phyloP scores from a whole-genome alignment of 2,888 invertebrate genomes.

The Nephrotoma guestfalica region DNA sequence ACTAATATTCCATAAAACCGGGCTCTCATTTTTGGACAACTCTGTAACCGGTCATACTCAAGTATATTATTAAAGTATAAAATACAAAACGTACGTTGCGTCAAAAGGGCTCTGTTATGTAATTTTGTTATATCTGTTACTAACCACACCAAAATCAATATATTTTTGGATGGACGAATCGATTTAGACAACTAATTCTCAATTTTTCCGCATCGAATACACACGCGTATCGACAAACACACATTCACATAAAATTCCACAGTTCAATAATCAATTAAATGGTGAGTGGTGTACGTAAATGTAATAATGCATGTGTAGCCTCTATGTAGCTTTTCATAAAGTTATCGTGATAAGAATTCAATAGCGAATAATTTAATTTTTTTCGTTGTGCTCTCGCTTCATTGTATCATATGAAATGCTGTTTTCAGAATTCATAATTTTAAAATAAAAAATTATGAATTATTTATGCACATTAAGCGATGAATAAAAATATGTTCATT shows the following conservation, averaged over 20 bases:
- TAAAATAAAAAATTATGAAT: neutral
- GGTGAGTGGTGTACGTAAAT: too few relatives aligned
- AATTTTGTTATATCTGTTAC: too few relatives aligned
- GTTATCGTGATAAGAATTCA: neutral
- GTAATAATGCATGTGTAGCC: neutral
- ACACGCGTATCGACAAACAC: too few relatives aligned
- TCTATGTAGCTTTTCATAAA: neutral
- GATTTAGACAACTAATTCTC: too few relatives aligned
- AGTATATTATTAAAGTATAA: too few relatives aligned
- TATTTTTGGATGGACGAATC: too few relatives aligned
- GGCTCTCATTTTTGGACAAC: too few relatives aligned
- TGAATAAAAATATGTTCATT: neutral
- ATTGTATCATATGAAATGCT: neutral
- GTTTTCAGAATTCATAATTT: neutral
- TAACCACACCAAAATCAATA: too few relatives aligned
- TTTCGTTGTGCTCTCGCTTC: neutral
- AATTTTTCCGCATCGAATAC: too few relatives aligned
- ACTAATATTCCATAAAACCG: too few relatives aligned
- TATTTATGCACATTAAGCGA: neutral
- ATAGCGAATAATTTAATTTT: neutral
- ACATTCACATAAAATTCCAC: neutral
- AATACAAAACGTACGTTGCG: too few relatives aligned
- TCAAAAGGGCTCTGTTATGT: too few relatives aligned
- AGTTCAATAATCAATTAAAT: neutral
- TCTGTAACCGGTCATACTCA: fast-evolving